Base-by-base conservation (phyloP, 2,888 invertebrate genomes). In the Arge pagana region DNA sequence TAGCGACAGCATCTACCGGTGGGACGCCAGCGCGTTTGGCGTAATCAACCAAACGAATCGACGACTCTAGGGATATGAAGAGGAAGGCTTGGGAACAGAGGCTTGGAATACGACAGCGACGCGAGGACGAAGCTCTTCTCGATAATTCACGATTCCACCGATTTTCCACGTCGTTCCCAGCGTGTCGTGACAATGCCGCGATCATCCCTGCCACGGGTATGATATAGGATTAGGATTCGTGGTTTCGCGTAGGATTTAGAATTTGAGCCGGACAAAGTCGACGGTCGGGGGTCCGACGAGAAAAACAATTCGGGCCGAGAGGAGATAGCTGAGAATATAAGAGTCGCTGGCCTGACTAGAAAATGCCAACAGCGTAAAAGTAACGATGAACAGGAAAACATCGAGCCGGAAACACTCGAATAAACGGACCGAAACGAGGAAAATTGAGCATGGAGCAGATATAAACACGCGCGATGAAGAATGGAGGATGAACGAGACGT, bases 1-100 rank as follows among this genome's bases (percentile, higher is more conserved):
- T 63, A 57, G 56, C 60, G 56, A 56, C 57, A 55, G 52, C 57
- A 57, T 63, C 59, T 55, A 60, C n/a, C n/a, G 31, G n/a, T n/a
- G 13, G 11, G 8, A 11, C 16, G 48, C 59, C 60, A 63, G 61
- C 62, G 65, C 60, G 63, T 67, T 68, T 68, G 68, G 67, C 68
- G 68, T 68, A 68, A 68, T 68, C 68, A 67, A 66, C 68, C 67
- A 59, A 64, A 66, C 66, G 65, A 66, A 64, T 64, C 56, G 59
- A 58, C 54, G 58, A 42, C 58, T 50, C 19, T 39, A 52, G 43
- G 52, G 52, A 55, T n/a, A n/a, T 33, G 45, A 45, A 31, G 23
- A 45, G 23, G 23, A 33, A 16, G 35, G 31, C 21, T 42, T 42
- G n/a, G 37, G 19, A 11, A 7, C 18, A 42, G 43, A 26, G 26